Base-by-base conservation (phyloP, 2,888 invertebrate genomes). In the Cheilosia vernalis region DNA sequence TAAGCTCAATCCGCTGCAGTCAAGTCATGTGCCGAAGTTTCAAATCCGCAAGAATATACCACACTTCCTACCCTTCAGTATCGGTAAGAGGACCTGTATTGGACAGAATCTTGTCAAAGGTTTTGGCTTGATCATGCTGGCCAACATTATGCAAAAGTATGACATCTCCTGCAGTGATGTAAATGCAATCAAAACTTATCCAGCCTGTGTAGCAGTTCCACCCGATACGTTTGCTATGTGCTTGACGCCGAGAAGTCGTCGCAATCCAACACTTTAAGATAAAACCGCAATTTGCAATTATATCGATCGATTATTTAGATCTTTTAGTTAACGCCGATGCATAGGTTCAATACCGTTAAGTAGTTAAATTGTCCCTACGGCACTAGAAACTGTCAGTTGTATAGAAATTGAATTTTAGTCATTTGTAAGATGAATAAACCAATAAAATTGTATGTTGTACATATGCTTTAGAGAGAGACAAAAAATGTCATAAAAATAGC, bases 21-120 rank as follows among this genome's bases (percentile, higher is more conserved):
- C 61, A 13, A 17, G 30, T 24, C 19, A 47, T 5, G 9, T 27
- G 4, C 89, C 92, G 0, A 88, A 91, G 13, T 81, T 61, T 60
- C 85, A 85, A 40, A 24, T 85, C 6, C 81, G 81, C 5, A 93
- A 91, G 82, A 94, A 93, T 82, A 93, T 94, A 5, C 93, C 95
- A 0, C 95, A 96, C 89, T 97, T 96, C 89, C 92, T 97, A 9
- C 97, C 97, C 0, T 97, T 97, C 91, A 96, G 96, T 88, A 96
- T 96, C 21, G 97, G 96, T 9, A 96, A 95, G 89, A 92, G 96
- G 30, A 96, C 96, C 0, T 97, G 96, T 89, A 95, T 97, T 70
- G 96, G 97, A 0, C 96, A 96, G 89, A 94, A 95, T 33, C 91
- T 97, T 53, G 95, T 96, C 0, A 95, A 95, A 17, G 95, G 95